Evolutionary conservation across 2,797 vertebrate species (phyloP).

Genomic region (Sphaeramia orbicularis): DNA sequence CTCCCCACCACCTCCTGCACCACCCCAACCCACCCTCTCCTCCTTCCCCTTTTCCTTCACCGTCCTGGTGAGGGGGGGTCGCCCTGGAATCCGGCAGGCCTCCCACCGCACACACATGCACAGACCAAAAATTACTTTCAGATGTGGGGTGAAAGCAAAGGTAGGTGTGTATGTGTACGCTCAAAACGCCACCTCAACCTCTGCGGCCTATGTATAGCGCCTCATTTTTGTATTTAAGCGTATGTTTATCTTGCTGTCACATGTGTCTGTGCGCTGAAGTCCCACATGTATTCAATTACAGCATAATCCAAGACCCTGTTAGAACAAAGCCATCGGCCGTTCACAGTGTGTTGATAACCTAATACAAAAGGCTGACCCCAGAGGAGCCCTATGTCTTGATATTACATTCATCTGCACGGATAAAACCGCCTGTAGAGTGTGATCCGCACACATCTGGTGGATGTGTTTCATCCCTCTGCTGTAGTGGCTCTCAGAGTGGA

Average conservation of each 20-base stretch:
- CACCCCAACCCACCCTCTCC: conserved; percentile 11
- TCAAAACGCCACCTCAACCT: conserved; percentile 60
- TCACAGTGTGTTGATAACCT: conserved; percentile 56
- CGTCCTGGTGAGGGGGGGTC: conserved; percentile 76
- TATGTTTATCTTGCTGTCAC: conserved; percentile 57
- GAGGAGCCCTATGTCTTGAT: conserved; percentile 5
- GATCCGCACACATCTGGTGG: conserved; percentile 61
- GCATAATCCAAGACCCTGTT: conserved; percentile 26
- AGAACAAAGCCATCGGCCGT: conserved; percentile 24
- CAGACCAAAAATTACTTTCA: conserved; percentile 83
- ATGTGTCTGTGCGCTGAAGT: conserved; percentile 8
- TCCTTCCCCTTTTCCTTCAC: conserved; percentile 55
- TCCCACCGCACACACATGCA: conserved; percentile 57
- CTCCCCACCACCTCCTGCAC: conserved; percentile 19
- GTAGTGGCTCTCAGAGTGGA: conserved; percentile 45
- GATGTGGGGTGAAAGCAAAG: conserved; percentile 76
- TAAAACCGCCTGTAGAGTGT: conserved; percentile 14
- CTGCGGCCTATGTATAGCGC: conserved; percentile 14
- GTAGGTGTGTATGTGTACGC: conserved; percentile 56
- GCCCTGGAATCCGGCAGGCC: conserved; percentile 78
- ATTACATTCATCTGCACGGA: conserved; percentile 19
- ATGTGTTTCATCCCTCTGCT: conserved; percentile 54
- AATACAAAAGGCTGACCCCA: conserved; percentile 38
- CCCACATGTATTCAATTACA: conserved; percentile 64
- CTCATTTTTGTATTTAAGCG: conserved; percentile 49